Percentiles rank a stretch among this genome's conserved stretches.
phyloP scores from a whole-genome alignment of 1,140 invertebrate genomes.

The Sminthurides bifidus region DNA sequence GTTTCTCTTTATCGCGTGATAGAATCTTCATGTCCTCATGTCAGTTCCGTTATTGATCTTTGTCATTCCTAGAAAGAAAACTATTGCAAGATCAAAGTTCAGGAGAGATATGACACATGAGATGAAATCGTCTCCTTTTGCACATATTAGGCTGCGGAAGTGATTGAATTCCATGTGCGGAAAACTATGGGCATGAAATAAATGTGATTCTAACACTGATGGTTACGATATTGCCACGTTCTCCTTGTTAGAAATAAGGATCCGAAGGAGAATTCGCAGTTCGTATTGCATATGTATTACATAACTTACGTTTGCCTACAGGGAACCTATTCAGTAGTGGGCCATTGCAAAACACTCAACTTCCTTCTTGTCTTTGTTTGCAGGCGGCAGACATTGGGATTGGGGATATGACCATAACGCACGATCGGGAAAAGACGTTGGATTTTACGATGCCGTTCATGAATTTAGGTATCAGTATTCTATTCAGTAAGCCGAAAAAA shows the following conservation, averaged over 20 bases:
- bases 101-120: too few relatives aligned
- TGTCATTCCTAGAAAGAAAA: too few relatives aligned
- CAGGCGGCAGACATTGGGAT: conserved; percentile 44
- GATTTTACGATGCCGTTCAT: conserved; percentile 40
- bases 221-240: too few relatives aligned
- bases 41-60: too few relatives aligned
- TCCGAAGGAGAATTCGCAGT: background rate
- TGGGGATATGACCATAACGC: conserved; percentile 42
- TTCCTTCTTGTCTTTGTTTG: background rate
- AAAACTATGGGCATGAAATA: background rate
- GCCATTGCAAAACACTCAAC: background rate
- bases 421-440: conserved; percentile 35
- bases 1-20: too few relatives aligned
- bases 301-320: background rate
- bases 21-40: too few relatives aligned
- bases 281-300: background rate
- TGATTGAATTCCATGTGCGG: too few relatives aligned
- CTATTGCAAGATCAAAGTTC: too few relatives aligned
- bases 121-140: too few relatives aligned
- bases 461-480: conserved; percentile 38
- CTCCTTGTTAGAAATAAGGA: background rate
- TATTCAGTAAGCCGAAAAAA: conserved; percentile 41
- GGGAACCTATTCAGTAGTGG: background rate
- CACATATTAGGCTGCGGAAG: too few relatives aligned
- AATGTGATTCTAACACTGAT: too few relatives aligned